These are phyloP conservation scores for Chrysomallon squamiferum DNA, from an alignment of 1,140 invertebrate genomes.

Conservation along the genomic window DNA sequence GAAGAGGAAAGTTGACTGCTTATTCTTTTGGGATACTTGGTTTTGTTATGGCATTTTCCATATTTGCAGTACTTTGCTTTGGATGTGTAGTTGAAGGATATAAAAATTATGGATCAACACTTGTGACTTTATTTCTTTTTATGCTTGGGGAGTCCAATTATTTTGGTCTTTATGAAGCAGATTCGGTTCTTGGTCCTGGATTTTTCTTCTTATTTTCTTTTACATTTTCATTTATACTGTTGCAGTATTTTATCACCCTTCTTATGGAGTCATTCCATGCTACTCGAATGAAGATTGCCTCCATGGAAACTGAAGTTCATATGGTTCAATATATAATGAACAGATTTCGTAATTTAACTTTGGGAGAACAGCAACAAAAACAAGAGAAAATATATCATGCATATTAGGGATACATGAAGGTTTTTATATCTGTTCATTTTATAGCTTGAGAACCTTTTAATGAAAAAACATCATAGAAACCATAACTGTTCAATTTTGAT, in stretches of 20 bases:
- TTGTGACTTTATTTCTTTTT: constrained; percentile 33
- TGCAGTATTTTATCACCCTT: constrained; percentile 33
- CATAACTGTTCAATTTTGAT: no score
- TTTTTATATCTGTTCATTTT: no score
- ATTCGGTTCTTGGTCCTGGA: constrained; percentile 26
- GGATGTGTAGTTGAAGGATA: constrained; percentile 23
- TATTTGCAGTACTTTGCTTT: constrained; percentile 27
- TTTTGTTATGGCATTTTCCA: constrained; percentile 23
- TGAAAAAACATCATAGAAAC: no score
- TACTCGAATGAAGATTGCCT: constrained; percentile 12
- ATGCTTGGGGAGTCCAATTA: constrained; percentile 29
- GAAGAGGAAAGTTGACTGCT: constrained; percentile 12
- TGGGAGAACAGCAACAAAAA: no score
- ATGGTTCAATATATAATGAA: neutral
- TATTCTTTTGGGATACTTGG: constrained; percentile 20
- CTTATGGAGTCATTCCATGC: constrained; percentile 16
- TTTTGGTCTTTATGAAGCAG: constrained; percentile 11
- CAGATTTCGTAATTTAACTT: no score
- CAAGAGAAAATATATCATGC: no score
- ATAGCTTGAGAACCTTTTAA: no score
- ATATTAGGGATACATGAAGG: no score
- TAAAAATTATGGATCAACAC: constrained; percentile 2
- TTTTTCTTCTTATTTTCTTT: constrained; percentile 35
- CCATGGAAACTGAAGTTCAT: neutral
- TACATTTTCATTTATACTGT: constrained; percentile 18